Conservation (phyloP, 2,113 vertebrate genomes). For the Turnix velox region DNA sequence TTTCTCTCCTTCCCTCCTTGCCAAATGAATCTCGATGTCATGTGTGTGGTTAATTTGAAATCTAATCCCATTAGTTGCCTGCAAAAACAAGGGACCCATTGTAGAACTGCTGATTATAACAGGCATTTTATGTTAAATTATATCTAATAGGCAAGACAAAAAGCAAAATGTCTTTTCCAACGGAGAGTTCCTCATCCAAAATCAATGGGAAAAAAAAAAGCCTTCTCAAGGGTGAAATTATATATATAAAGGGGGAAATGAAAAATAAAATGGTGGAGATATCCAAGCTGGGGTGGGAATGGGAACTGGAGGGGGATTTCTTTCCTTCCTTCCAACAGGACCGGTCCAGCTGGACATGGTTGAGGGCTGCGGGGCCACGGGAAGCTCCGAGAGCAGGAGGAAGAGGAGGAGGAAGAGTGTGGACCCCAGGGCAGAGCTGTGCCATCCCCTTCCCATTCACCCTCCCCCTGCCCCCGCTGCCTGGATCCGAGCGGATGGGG, state of each 20-base stretch:
- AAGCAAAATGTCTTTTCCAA: background rate
- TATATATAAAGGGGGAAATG: no score
- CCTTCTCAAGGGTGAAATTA: background rate
- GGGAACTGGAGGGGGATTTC: background rate
- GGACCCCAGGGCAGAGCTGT: background rate
- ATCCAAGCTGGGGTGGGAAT: background rate
- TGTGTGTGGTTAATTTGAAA: slow-evolving; percentile 70
- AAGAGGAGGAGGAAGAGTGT: background rate
- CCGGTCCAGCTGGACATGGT: background rate
- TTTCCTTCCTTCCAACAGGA: accelerated
- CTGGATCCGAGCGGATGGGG: background rate
- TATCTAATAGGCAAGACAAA: slow-evolving; percentile 48
- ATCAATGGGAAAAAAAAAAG: background rate
- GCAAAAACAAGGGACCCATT: slow-evolving; percentile 54
- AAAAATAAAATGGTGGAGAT: background rate
- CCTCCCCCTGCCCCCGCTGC: accelerated
- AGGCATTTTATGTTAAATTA: slow-evolving; percentile 67
- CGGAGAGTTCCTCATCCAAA: background rate
- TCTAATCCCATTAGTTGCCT: slow-evolving; percentile 70
- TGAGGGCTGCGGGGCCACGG: no score
- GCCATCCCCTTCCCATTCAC: no score
- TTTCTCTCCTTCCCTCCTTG: slow-evolving; percentile 6
- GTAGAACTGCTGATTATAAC: slow-evolving; percentile 41
- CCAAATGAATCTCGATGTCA: slow-evolving; percentile 49
- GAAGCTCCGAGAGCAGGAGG: background rate